Conservation (phyloP, 2,113 vertebrate genomes). For the Megalops atlanticus region DNA sequence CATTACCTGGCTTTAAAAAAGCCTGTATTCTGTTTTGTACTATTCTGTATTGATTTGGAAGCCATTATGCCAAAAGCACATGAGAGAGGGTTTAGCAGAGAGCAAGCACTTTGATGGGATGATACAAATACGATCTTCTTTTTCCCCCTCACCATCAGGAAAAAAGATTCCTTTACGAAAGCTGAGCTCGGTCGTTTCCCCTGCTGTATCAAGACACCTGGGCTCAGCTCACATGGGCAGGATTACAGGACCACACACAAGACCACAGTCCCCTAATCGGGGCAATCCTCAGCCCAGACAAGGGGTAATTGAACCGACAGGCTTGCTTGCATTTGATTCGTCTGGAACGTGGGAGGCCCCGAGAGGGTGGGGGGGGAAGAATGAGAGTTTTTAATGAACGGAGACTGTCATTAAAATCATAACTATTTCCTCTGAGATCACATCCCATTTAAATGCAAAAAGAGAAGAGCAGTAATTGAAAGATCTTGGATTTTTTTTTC, state of each 20-base stretch:
- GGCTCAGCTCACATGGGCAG: conserved; percentile 19
- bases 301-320: conserved; percentile 66
- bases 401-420: conserved; percentile 72
- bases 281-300: conserved; percentile 14
- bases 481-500: conserved; percentile 56
- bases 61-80: no score
- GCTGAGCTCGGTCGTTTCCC: neutral
- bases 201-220: conserved; percentile 18
- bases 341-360: conserved; percentile 17
- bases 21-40: no score
- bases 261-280: conserved; percentile 24
- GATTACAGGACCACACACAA: conserved; percentile 39
- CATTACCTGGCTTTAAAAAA: no score
- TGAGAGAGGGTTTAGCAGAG: no score
- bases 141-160: no score
- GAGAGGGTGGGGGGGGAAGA: conserved; percentile 44
- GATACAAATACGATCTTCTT: no score
- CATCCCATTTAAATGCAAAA: conserved; percentile 67
- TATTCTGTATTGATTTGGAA: no score
- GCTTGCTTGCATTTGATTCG: neutral
- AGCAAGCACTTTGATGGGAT: no score
- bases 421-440: conserved; percentile 73
- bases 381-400: conserved; percentile 70
- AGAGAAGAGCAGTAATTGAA: conserved; percentile 63
- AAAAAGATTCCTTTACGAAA: neutral